Percentiles rank a stretch among this genome's conserved stretches.
phyloP scores from a whole-genome alignment of 2,113 vertebrate genomes.

The Pleuronectes platessa region DNA sequence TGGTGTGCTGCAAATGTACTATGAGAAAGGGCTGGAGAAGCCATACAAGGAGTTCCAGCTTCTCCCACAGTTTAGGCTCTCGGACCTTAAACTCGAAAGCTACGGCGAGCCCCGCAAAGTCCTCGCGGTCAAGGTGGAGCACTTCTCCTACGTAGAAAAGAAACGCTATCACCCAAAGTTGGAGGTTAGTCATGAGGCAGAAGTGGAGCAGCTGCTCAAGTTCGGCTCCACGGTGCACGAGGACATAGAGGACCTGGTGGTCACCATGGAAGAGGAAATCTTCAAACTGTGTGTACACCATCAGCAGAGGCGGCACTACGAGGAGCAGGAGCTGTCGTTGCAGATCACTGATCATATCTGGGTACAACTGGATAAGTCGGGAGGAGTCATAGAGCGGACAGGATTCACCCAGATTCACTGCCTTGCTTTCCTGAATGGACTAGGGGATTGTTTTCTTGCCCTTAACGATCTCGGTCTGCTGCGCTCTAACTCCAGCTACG shows the following conservation, averaged over 20 bases:
- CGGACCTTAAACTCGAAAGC: slow-evolving; percentile 91
- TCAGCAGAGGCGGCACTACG: slow-evolving; percentile 86
- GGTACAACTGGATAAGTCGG: slow-evolving; percentile 87
- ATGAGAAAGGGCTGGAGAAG: slow-evolving; percentile 94
- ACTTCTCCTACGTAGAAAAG: slow-evolving; percentile 89
- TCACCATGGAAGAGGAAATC: slow-evolving; percentile 90
- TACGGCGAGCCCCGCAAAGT: slow-evolving; percentile 91
- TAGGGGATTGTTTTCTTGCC: slow-evolving; percentile 89
- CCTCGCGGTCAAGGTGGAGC: slow-evolving; percentile 92
- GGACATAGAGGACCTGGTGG: slow-evolving; percentile 89
- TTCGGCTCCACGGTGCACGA: slow-evolving; percentile 88
- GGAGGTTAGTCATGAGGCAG: slow-evolving; percentile 88
- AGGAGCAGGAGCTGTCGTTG: slow-evolving; percentile 92
- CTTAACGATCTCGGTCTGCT: slow-evolving; percentile 90
- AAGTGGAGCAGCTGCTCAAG: slow-evolving; percentile 94
- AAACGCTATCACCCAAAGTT: slow-evolving; percentile 91
- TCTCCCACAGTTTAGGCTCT: slow-evolving; percentile 87
- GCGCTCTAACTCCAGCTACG: slow-evolving; percentile 83
- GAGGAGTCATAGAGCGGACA: slow-evolving; percentile 81
- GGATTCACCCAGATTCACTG: slow-evolving; percentile 90
- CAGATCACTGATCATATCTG: slow-evolving; percentile 93
- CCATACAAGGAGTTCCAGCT: slow-evolving; percentile 96
- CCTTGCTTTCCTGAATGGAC: slow-evolving; percentile 90
- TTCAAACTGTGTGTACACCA: slow-evolving; percentile 81
- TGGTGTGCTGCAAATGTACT: slow-evolving; percentile 94